Evolutionary conservation across 2,113 vertebrate species (phyloP).

Genomic region (Petromus typicus): DNA sequence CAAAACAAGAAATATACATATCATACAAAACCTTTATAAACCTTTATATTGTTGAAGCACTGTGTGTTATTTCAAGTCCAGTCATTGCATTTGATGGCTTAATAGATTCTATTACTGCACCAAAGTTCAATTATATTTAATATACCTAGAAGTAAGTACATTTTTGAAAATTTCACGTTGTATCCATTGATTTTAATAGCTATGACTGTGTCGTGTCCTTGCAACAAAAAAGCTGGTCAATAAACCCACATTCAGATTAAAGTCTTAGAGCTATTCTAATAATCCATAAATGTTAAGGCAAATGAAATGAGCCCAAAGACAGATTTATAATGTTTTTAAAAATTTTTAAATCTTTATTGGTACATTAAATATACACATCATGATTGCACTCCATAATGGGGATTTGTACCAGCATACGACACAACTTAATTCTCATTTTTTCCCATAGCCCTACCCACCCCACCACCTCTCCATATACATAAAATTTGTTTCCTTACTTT

Average conservation of each 20-base stretch:
- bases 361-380: too few species aligned
- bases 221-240: too few species aligned
- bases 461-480: too few species aligned
- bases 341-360: too few species aligned
- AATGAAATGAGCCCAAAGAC: background rate
- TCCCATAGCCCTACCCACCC: too few species aligned
- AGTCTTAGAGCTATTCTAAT: background rate
- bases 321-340: background rate
- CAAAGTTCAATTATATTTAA: constrained; percentile 34
- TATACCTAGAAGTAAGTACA: constrained; percentile 30
- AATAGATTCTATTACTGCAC: background rate
- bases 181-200: background rate
- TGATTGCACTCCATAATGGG: too few species aligned
- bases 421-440: too few species aligned
- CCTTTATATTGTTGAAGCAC: background rate
- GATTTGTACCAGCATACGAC: too few species aligned
- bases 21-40: background rate
- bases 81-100: background rate
- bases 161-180: constrained; percentile 26
- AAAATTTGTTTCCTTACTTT: too few species aligned
- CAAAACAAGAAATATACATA: background rate
- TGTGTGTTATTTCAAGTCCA: constrained; percentile 31
- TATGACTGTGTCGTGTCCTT: too few species aligned
- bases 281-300: background rate
- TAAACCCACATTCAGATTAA: background rate